Conservation (phyloP, 2,888 invertebrate species). For the Coelinius sp. region DNA sequence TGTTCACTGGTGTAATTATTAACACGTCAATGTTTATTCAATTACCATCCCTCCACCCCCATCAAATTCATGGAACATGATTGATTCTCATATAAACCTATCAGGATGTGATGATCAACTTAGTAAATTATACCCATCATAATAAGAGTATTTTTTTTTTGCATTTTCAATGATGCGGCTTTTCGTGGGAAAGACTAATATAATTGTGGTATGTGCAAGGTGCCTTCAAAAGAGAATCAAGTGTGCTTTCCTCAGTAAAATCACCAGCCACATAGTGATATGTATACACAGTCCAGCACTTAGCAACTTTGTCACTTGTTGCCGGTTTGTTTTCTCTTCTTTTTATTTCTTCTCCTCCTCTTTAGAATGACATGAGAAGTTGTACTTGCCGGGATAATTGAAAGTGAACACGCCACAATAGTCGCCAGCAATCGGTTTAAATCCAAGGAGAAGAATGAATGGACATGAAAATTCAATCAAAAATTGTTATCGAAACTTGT, state of each 20-base stretch:
- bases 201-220: conserved; percentile 11
- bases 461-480: neutral
- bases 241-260: conserved; percentile 23
- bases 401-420: conserved; percentile 18
- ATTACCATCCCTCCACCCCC: conserved; percentile 53
- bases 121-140: neutral
- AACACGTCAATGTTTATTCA: conserved; percentile 51
- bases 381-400: conserved; percentile 42
- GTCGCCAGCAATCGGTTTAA: neutral
- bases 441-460: neutral
- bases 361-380: conserved; percentile 6
- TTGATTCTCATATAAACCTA: conserved; percentile 27
- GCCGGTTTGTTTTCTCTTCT: conserved; percentile 31
- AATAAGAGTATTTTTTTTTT: neutral
- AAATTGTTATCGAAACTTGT: too few species aligned
- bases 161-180: conserved; percentile 51
- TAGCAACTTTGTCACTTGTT: conserved; percentile 52
- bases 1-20: conserved; percentile 55
- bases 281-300: conserved; percentile 59
- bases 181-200: conserved; percentile 60
- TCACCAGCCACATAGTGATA: conserved; percentile 48
- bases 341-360: conserved; percentile 39
- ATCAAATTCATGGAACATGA: too few species aligned
- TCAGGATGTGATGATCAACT: neutral
- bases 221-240: conserved; percentile 37